Conservation (phyloP, 1,140 invertebrate species). For the Saxidomus purpurata region DNA sequence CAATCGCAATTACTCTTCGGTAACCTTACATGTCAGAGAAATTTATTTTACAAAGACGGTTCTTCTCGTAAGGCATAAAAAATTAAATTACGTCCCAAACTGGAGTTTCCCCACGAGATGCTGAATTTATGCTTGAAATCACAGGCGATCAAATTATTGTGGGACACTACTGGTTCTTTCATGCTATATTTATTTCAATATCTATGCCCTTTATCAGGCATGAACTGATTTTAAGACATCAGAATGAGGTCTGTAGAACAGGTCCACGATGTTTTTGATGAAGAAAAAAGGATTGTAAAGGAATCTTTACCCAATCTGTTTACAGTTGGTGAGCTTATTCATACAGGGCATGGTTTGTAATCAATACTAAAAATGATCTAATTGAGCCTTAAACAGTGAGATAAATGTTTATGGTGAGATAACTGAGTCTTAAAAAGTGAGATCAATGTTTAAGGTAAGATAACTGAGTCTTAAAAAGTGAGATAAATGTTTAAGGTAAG, state of each 20-base stretch:
- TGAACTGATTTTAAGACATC: background rate
- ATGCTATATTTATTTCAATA: slow-evolving; percentile 20
- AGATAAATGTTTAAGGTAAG: too few species aligned
- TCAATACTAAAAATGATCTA: too few species aligned
- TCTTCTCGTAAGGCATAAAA: slow-evolving; percentile 6
- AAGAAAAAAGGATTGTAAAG: too few species aligned
- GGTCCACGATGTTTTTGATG: background rate
- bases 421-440: too few species aligned
- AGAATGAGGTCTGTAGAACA: background rate
- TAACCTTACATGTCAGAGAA: slow-evolving; percentile 8
- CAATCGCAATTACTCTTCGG: background rate
- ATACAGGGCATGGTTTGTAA: too few species aligned
- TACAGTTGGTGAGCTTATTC: too few species aligned
- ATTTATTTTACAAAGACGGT: slow-evolving; percentile 11
- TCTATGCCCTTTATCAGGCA: background rate
- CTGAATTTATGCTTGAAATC: slow-evolving; percentile 23
- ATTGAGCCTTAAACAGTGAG: too few species aligned
- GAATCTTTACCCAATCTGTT: too few species aligned
- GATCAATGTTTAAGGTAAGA: too few species aligned
- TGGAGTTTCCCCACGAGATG: background rate
- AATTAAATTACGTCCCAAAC: slow-evolving; percentile 29
- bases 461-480: too few species aligned
- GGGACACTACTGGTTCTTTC: background rate
- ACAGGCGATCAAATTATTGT: slow-evolving; percentile 30
- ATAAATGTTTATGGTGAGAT: too few species aligned